Evolutionary conservation across 2,797 vertebrate genomes (phyloP), one percentile per base, ranked within the genome.

Genomic region (Pipistrellus pipistrellus): DNA sequence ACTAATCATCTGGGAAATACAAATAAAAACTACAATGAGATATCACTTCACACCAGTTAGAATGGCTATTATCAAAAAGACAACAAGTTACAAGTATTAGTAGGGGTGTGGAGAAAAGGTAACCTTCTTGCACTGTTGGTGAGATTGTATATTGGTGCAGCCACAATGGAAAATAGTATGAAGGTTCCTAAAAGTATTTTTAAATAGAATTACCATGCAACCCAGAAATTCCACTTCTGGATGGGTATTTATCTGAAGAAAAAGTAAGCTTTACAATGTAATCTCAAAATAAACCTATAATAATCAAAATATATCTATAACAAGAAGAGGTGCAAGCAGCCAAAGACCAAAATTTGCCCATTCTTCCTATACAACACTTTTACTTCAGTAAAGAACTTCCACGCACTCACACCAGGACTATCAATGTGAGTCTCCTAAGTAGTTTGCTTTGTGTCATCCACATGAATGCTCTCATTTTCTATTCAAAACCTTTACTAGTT

Each of bases 211-310:
- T 48, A 4, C 44, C n/a, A 66, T 23, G 25, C 41, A 59, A 66
- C n/a, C n/a, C 59, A 83, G 44, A 9, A 48, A 66, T 66, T 66
- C 80, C 8, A 51, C 13, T 48, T 83, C 30, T 68, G n/a, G 81
- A 14, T 83, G 21, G 81, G 21, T 83, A 68, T 68, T 83, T 83
- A 48, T 23, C 4, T 82, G 62, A 51, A 83, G 59, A 69, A 46
- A 94, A 94, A 64, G 23, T 51, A 94, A 91, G 35, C 4, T 90
- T 46, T 92, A 72, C 66, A 93, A 82, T 62, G 73, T 81, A 93
- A 91, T 80, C 82, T 80, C 71, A 94, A 81, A 93, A 51, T 75
- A 82, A 66, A 66, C 35, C 13, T 66, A 62, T 88, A 91, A 83
- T 85, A 17, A 64, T 55, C 8, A 80, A 91, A 82, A 51, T 64